Evolutionary conservation across 2,113 vertebrate species (phyloP).

Genomic region (Lates calcarifer): DNA sequence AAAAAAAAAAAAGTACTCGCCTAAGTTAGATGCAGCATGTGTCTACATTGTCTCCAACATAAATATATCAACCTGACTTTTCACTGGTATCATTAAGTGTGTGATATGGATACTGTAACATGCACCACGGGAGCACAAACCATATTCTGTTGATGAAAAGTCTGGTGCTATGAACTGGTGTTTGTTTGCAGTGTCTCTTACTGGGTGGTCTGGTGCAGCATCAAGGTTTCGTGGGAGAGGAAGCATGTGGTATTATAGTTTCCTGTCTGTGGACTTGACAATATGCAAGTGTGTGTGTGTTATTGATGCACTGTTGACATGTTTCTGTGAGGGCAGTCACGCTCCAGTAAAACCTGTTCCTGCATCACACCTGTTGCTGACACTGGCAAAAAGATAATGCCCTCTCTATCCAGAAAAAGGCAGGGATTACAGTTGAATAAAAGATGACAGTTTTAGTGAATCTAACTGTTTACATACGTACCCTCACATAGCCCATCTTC

Average conservation of each 20-base stretch:
- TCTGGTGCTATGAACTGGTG: conserved; percentile 15
- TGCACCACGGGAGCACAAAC: neutral
- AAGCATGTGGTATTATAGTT: conserved; percentile 64
- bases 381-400: conserved; percentile 26
- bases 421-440: conserved; percentile 6
- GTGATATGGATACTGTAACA: neutral
- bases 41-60: neutral
- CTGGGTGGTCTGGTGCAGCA: conserved; percentile 69
- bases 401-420: neutral
- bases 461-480: neutral
- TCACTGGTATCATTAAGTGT: neutral
- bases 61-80: conserved; percentile 8
- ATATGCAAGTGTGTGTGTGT: conserved; percentile 44
- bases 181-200: conserved; percentile 55
- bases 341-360: conserved; percentile 38
- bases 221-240: conserved; percentile 48
- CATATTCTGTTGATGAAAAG: conserved; percentile 18
- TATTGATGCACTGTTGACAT: conserved; percentile 72
- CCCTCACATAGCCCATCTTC: neutral
- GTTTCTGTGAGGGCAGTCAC: conserved; percentile 49
- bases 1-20: too few species aligned
- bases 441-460: neutral
- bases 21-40: neutral
- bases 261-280: conserved; percentile 50
- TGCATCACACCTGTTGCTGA: conserved; percentile 70